Conservation (phyloP, 2,888 invertebrate species). For the Stenoptilia bipunctidactyla region DNA sequence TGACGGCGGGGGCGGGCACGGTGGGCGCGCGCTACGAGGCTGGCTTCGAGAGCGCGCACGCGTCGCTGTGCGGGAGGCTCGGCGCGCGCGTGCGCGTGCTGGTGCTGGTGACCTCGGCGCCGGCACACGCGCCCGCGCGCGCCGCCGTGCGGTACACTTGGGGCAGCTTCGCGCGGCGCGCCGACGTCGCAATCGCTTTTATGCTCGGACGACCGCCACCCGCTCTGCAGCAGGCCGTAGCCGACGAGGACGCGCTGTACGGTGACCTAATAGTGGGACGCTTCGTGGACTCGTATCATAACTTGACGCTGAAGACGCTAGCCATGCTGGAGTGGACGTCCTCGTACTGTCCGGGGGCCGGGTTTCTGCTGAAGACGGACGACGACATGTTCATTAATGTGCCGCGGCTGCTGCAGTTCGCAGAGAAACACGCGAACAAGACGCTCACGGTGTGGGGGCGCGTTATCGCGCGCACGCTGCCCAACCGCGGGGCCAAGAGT, state of each 20-base stretch:
- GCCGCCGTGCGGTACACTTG: conserved; percentile 85
- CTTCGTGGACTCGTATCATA: conserved; percentile 84
- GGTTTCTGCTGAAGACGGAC: conserved; percentile 85
- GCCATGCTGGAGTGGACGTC: conserved; percentile 87
- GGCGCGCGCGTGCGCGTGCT: conserved; percentile 74
- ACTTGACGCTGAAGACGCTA: conserved; percentile 86
- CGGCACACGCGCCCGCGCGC: conserved; percentile 76
- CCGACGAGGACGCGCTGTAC: conserved; percentile 78
- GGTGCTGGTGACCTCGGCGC: conserved; percentile 82
- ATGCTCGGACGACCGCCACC: conserved; percentile 70
- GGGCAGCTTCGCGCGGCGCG: conserved; percentile 79
- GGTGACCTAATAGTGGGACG: conserved; percentile 81
- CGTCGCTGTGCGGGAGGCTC: conserved; percentile 76
- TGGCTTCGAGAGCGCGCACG: conserved; percentile 76
- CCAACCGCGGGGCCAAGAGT: conserved; percentile 84
- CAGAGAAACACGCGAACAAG: conserved; percentile 71
- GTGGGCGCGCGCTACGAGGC: conserved; percentile 70
- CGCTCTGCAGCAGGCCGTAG: conserved; percentile 62
- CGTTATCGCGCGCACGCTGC: conserved; percentile 83
- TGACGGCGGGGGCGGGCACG: background rate
- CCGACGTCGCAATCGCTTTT: conserved; percentile 77
- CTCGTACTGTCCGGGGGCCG: conserved; percentile 80
- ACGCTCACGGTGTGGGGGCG: conserved; percentile 81
- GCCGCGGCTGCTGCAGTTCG: conserved; percentile 77
- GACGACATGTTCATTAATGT: conserved; percentile 93